Evolutionary conservation across 2,113 vertebrate species (phyloP).

Genomic region (Pygoscelis adeliae): DNA sequence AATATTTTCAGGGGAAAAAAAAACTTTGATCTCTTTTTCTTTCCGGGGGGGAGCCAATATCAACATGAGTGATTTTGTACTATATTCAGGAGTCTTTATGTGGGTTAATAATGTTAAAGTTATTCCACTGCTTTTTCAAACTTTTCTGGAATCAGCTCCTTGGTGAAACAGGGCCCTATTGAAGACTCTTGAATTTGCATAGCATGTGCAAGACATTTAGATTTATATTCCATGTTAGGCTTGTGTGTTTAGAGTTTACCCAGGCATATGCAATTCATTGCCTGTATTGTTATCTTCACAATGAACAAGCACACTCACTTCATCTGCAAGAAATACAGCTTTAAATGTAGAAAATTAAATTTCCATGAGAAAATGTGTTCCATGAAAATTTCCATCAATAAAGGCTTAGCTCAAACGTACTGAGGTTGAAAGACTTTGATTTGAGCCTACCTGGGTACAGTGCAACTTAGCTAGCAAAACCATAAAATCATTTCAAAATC

Average conservation of each 20-base stretch:
- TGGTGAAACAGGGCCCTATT: slow-evolving; percentile 49
- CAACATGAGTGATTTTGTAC: slow-evolving; percentile 60
- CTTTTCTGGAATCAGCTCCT: slow-evolving; percentile 48
- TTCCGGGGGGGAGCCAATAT: slow-evolving; percentile 59
- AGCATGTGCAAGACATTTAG: slow-evolving; percentile 50
- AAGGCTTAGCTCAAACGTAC: not conserved
- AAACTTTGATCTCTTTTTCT: slow-evolving; percentile 63
- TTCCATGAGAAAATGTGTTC: slow-evolving; percentile 42
- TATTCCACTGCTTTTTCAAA: slow-evolving; percentile 56
- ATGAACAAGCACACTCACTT: slow-evolving; percentile 41
- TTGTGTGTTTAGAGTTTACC: slow-evolving; percentile 29
- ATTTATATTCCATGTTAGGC: slow-evolving; percentile 47
- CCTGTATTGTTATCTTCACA: slow-evolving; percentile 57
- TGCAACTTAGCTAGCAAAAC: not conserved
- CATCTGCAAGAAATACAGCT: slow-evolving; percentile 37
- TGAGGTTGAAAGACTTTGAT: not conserved
- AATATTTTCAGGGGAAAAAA: slow-evolving; percentile 53
- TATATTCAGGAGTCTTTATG: slow-evolving; percentile 67
- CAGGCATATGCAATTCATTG: slow-evolving; percentile 37
- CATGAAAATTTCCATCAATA: slow-evolving; percentile 37
- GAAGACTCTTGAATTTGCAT: slow-evolving; percentile 40
- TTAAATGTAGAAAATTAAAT: slow-evolving; percentile 60
- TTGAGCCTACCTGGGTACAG: not conserved
- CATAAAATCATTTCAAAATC: not conserved
- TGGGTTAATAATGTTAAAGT: slow-evolving; percentile 68